Evolutionary conservation across 1,140 invertebrate species (phyloP).

Genomic region (Nomia melanderi): DNA sequence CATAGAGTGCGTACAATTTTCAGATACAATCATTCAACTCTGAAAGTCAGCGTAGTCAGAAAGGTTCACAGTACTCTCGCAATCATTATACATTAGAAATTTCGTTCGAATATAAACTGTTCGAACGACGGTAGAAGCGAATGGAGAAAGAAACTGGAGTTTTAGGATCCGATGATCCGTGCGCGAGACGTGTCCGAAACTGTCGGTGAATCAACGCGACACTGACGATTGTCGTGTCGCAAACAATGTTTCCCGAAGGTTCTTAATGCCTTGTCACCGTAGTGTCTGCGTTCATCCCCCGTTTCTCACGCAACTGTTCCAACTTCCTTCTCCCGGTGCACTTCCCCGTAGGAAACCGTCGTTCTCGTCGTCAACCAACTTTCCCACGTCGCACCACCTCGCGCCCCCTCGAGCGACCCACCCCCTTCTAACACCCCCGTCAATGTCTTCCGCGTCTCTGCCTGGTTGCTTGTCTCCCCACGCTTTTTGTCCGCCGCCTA

Average conservation of each 20-base stretch:
- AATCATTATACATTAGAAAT: too few species aligned
- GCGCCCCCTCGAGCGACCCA: not conserved
- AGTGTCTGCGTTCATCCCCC: constrained; percentile 32
- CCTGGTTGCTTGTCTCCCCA: constrained; percentile 24
- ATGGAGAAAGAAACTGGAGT: not conserved
- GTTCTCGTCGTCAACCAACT: not conserved
- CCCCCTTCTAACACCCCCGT: not conserved
- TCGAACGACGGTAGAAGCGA: not conserved
- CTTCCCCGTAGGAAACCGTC: constrained; percentile 22
- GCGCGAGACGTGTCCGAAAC: constrained; percentile 56
- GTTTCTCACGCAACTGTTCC: not conserved
- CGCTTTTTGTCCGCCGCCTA: constrained; percentile 26
- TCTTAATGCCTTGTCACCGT: constrained; percentile 62
- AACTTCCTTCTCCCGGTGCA: constrained; percentile 21
- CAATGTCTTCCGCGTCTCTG: not conserved
- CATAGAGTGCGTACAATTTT: too few species aligned
- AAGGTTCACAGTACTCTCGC: too few species aligned
- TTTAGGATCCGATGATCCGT: constrained; percentile 46
- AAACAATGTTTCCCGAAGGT: constrained; percentile 31
- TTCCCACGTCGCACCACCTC: not conserved
- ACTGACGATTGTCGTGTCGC: constrained; percentile 53
- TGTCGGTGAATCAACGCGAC: constrained; percentile 49
- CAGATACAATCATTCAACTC: too few species aligned
- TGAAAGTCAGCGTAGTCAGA: too few species aligned
- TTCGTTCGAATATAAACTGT: too few species aligned